These are phyloP conservation scores for Ptiloglossa arizonensis DNA, from an alignment of 1,140 invertebrate species.

Conservation along the genomic window DNA sequence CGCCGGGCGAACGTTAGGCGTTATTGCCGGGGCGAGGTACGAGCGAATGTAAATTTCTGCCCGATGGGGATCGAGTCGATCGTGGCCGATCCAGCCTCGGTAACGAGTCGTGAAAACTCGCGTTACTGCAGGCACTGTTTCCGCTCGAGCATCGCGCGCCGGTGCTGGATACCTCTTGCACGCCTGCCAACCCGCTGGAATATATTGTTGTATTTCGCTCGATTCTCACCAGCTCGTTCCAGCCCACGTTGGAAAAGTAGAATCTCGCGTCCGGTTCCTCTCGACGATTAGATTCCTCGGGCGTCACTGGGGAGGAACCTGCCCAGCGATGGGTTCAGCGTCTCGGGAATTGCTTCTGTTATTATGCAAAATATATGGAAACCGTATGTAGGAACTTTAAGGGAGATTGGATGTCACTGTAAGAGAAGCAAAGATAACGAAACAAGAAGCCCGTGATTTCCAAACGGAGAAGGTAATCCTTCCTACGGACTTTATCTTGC, in stretches of 20 bases:
- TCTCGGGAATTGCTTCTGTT: neutral
- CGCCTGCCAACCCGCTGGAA: neutral
- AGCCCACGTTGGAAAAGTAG: neutral
- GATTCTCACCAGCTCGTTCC: neutral
- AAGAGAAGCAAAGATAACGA: no score
- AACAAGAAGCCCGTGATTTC: no score
- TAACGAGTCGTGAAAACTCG: slow-evolving; percentile 54
- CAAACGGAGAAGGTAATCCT: no score
- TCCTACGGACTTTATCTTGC: no score
- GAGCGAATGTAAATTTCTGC: slow-evolving; percentile 53
- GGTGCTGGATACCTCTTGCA: neutral
- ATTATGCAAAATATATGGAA: no score
- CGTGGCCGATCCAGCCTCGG: neutral
- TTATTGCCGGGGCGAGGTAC: slow-evolving; percentile 23
- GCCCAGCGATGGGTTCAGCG: neutral
- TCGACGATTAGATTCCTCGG: neutral
- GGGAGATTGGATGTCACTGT: no score
- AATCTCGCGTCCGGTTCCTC: neutral
- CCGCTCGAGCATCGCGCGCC: neutral
- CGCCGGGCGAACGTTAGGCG: neutral
- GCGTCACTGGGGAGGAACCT: neutral
- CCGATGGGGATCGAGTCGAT: slow-evolving; percentile 31
- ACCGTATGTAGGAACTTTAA: no score
- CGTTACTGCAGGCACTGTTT: slow-evolving; percentile 10
- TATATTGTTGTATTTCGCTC: slow-evolving; percentile 1